phyloP scores from a whole-genome alignment of 2,113 vertebrate species.

The Asarcornis scutulata region DNA sequence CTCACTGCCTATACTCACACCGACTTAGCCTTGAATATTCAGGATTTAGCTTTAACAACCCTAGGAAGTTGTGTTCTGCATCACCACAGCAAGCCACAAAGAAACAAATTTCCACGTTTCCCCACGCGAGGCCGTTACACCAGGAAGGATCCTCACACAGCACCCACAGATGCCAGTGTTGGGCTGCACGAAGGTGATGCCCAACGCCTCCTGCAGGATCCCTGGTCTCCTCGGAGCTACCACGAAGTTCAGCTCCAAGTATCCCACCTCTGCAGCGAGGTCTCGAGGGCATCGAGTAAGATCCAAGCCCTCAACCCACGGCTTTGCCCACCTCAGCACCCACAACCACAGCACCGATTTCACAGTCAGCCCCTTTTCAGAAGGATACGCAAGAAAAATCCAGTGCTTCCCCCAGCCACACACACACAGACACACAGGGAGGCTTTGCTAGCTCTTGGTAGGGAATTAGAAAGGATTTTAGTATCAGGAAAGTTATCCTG shows the following conservation, averaged over 20 bases:
- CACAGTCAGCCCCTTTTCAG: neutral
- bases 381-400: neutral
- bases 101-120: accelerated
- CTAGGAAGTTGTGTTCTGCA: accelerated
- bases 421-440: neutral
- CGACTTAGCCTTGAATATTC: neutral
- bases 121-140: accelerated
- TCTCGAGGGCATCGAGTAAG: neutral
- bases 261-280: neutral
- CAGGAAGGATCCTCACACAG: neutral
- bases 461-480: slow-evolving; percentile 10
- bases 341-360: neutral
- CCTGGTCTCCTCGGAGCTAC: neutral
- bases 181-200: accelerated
- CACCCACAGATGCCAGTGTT: accelerated
- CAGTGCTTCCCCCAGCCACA: neutral
- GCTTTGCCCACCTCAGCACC: neutral
- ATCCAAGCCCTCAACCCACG: neutral
- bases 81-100: neutral
- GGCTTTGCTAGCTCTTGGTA: neutral
- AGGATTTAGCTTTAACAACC: neutral
- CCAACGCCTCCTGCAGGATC: accelerated
- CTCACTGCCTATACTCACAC: neutral
- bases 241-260: neutral
- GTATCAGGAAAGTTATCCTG: neutral